Conservation (phyloP, 2,888 invertebrate genomes). For the Sthenelais limicola region DNA sequence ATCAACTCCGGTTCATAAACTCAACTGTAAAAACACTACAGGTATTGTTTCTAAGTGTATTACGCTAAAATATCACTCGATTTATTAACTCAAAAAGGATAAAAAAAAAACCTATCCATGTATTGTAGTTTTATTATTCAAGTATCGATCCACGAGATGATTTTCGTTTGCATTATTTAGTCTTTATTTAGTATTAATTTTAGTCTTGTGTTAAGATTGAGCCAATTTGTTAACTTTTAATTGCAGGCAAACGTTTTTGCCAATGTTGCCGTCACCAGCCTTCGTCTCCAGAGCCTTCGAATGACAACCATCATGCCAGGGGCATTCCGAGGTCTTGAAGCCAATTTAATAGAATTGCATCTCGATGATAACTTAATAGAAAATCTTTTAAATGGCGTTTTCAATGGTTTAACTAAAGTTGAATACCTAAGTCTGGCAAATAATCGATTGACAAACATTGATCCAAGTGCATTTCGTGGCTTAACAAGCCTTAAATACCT, state of each 20-base stretch:
- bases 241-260: constrained; percentile 28
- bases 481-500: constrained; percentile 18
- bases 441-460: neutral
- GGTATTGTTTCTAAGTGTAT: no score
- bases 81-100: no score
- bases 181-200: no score
- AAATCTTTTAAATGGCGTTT: constrained; percentile 9
- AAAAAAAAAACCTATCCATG: no score
- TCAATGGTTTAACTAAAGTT: constrained; percentile 8
- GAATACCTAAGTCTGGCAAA: constrained; percentile 31
- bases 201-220: no score
- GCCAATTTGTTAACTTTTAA: no score
- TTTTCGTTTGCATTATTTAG: no score
- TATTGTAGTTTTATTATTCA: no score
- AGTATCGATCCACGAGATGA: no score
- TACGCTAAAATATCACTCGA: no score
- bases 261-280: constrained; percentile 12
- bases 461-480: constrained; percentile 27
- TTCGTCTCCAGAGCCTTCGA: constrained; percentile 11
- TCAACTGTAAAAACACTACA: constrained; percentile 23
- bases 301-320: constrained; percentile 6
- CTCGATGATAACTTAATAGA: constrained; percentile 32
- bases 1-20: constrained; percentile 28
- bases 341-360: constrained; percentile 16
- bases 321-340: constrained; percentile 13